Base-by-base conservation (phyloP, 2,888 invertebrate species). In the Coenonympha arcania region DNA sequence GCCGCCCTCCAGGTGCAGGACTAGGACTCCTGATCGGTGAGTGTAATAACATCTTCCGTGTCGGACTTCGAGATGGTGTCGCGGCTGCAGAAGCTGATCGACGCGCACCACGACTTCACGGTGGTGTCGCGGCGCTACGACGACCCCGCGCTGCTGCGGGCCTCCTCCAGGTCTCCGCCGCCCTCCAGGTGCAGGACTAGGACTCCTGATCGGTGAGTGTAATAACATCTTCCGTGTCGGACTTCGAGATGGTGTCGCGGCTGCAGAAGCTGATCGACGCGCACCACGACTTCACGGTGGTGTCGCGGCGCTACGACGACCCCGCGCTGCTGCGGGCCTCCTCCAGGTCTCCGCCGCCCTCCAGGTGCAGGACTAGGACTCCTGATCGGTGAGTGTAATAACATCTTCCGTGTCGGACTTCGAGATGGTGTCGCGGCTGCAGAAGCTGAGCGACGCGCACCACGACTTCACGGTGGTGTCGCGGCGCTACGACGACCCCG, bases 31-130 rank as follows among this genome's bases (percentile, higher is more conserved):
- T 64, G 78, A 91, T 73, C 71, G 90, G 85, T 76, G 59, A 54
- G 11, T 48, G 4, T 22, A 39, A 1, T 6, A 4, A 8, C 90
- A 19, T 88, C 90, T 4, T 90, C 91, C 48, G 89, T 92, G 16
- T 90, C 93, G 0, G 93, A 93, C 81, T 91, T 92, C 64, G 93
- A 93, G 78, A 88, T 93, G 65, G 88, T 93, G 50, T 90, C 92
- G 26, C 89, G 94, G 0, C 85, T 95, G 19, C 94, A 95, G 75
- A 94, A 94, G 72, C 81, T 95, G 60, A 93, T 94, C 43, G 92
- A 94, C 60, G 95, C 95, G 0, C 94, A 95, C 74, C 92, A 94
- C 64, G 95, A 95, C 79, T 95, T 95, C 71, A 94, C 95, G 0
- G 77, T 93, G 63, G 90, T 95, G 3, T 95, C 95, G 3, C 88